Evolutionary conservation across 2,797 vertebrate species (phyloP), one percentile per base, ranked within the genome.

Genomic region (Acanthurus tractus): DNA sequence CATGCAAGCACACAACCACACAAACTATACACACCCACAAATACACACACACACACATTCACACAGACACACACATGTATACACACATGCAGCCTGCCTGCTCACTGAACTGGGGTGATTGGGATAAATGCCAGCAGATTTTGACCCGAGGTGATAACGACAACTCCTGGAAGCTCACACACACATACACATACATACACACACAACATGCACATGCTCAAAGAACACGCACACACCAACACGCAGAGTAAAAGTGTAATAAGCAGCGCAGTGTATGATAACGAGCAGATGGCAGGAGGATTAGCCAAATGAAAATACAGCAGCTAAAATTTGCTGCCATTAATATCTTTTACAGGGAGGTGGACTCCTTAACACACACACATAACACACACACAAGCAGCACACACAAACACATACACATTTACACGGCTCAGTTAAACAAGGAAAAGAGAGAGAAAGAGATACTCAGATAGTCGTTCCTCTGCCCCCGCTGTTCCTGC

Each of bases 261-360:
- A 87, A 84, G 83, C 78, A 81, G 82, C 66, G 72, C 50, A 1
- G 56, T 74, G 70, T 79, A 82, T 63, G 81, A 88, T 89, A 80
- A 86, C 55, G 69, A 94, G 90, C 96, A 97, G 96, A 96, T 96
- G 96, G 96, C 22, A n/a, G 86, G 12, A 63, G 90, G 91, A 85
- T 95, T 92, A 94, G 93, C 88, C 88, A 95, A 94, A 95, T 87
- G 89, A 95, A 95, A 95, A 95, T 93, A 94, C 92, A 88, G 0
- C 76, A 89, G 57, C 86, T 90, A 89, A 94, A 94, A 94, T 94
- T 95, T 95, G 93, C 93, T 82, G 73, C 89, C 52, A 88, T 94
- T 95, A 79, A 93, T 95, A 95, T 92, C 91, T 92, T 76, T 72
- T 90, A 93, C 90, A 93, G 92, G 87, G 79, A 92, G 88, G 93